phyloP scores from a whole-genome alignment of 2,113 vertebrate species.

The Nothocercus julius region DNA sequence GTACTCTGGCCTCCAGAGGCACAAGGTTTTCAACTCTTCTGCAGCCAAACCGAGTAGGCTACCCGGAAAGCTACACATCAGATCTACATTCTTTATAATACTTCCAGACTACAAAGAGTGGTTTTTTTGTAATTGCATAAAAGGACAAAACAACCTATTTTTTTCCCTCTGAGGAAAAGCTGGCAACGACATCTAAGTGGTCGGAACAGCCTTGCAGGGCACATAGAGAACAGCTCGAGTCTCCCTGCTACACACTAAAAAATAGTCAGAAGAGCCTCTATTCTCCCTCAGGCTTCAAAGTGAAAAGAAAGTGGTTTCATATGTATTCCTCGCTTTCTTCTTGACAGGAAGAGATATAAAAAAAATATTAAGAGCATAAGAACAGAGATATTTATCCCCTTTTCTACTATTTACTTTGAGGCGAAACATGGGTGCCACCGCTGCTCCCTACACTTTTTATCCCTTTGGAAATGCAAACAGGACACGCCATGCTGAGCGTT shows the following conservation, averaged over 20 bases:
- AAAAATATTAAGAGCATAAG: background rate
- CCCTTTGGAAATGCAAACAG: background rate
- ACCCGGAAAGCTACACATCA: background rate
- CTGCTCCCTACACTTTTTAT: background rate
- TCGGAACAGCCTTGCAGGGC: background rate
- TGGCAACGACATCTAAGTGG: background rate
- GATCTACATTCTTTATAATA: background rate
- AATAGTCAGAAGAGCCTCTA: background rate
- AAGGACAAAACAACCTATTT: background rate
- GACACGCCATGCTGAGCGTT: background rate
- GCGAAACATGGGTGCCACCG: background rate
- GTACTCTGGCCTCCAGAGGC: background rate
- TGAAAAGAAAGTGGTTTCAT: background rate
- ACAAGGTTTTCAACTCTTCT: background rate
- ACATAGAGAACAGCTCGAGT: background rate
- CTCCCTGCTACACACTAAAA: background rate
- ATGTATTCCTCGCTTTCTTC: background rate
- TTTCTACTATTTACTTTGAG: background rate
- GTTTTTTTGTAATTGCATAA: background rate
- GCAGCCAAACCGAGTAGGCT: background rate
- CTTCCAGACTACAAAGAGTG: background rate
- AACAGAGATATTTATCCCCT: background rate
- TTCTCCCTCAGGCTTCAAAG: background rate
- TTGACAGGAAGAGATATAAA: background rate
- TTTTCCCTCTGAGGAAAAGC: background rate